These are phyloP conservation scores for Thripadectes ignobilis DNA, from an alignment of 2,797 vertebrate species.

Conservation along the genomic window DNA sequence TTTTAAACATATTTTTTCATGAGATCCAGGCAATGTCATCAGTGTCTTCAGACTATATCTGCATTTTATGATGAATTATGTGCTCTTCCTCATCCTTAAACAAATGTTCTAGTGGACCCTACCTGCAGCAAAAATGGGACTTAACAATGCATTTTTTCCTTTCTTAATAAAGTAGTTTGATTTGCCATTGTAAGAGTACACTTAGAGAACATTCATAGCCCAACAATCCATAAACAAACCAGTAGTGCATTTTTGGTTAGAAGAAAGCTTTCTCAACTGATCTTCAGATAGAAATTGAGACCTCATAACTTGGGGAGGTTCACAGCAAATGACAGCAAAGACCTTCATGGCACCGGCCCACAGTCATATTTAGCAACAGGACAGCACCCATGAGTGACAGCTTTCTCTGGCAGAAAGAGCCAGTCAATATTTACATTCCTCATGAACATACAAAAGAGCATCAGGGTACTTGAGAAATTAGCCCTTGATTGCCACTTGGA, in stretches of 20 bases:
- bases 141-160: neutral
- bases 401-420: neutral
- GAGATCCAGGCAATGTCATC: neutral
- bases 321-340: neutral
- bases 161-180: neutral
- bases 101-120: neutral
- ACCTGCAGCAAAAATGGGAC: neutral
- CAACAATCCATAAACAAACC: neutral
- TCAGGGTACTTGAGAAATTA: constrained; percentile 41
- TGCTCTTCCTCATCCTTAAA: neutral
- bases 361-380: neutral
- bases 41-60: neutral
- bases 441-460: constrained; percentile 23
- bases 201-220: neutral
- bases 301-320: neutral
- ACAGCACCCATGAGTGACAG: neutral
- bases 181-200: neutral
- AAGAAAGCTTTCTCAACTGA: neutral
- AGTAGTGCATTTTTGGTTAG: neutral
- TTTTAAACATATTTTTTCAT: neutral
- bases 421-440: constrained; percentile 54
- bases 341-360: neutral
- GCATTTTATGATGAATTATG: neutral
- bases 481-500: constrained; percentile 49
- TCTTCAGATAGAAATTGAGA: neutral